Evolutionary conservation across 2,888 invertebrate species (phyloP).

Genomic region (Hermaeophaga mercurialis): DNA sequence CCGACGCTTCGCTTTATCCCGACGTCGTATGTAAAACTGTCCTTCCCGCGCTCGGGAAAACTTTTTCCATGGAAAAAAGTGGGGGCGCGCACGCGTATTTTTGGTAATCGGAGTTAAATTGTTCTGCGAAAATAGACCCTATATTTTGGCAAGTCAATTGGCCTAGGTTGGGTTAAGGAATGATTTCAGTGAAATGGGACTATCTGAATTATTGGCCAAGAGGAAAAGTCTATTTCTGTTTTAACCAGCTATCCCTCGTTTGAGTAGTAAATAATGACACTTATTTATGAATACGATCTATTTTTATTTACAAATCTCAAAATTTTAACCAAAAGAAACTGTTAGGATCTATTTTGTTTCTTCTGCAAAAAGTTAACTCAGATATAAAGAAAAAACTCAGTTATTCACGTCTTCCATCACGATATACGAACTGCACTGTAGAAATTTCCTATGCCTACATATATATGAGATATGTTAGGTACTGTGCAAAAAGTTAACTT

Average conservation of each 20-base stretch:
- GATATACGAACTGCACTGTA: too few relatives aligned
- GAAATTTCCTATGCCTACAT: too few relatives aligned
- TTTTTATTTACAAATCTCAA: too few relatives aligned
- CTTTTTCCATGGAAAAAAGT: background rate
- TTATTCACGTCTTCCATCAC: too few relatives aligned
- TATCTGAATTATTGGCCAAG: background rate
- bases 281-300: too few relatives aligned
- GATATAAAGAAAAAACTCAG: too few relatives aligned
- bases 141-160: conserved; percentile 3
- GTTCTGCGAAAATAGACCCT: conserved; percentile 1
- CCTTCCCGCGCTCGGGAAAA: conserved; percentile 5
- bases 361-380: too few relatives aligned
- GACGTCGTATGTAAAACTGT: conserved; percentile 8
- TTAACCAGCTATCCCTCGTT: background rate
- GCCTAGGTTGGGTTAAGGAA: conserved; percentile 1
- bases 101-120: background rate
- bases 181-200: background rate
- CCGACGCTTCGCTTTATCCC: conserved; percentile 5
- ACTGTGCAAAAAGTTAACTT: too few relatives aligned
- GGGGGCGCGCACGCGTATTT: conserved; percentile 5
- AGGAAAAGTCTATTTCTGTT: background rate
- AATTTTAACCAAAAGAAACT: too few relatives aligned
- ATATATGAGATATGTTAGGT: too few relatives aligned
- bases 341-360: too few relatives aligned
- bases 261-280: too few relatives aligned